phyloP scores from a whole-genome alignment of 2,113 vertebrate genomes.

The Chlamydotis undulata region DNA sequence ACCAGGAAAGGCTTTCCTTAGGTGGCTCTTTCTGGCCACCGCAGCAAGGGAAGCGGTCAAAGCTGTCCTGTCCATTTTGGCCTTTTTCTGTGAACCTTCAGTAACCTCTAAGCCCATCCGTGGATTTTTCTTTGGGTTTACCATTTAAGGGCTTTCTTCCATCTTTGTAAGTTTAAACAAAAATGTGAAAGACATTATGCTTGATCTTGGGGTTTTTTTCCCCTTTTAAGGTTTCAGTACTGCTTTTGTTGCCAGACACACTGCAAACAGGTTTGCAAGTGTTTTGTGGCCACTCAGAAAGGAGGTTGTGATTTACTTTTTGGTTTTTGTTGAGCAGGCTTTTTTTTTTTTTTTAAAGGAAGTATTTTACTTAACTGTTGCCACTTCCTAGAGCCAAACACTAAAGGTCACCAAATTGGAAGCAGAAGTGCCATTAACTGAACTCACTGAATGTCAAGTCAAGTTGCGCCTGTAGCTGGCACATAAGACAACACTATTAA shows the following conservation, averaged over 20 bases:
- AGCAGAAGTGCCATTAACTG: slow-evolving; percentile 76
- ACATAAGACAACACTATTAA: slow-evolving; percentile 49
- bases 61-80: not conserved
- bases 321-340: not conserved
- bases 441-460: slow-evolving; percentile 62
- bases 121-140: slow-evolving; percentile 33
- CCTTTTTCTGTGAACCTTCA: not conserved
- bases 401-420: slow-evolving; percentile 68
- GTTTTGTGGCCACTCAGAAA: not conserved
- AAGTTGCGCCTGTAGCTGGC: slow-evolving; percentile 55
- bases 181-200: slow-evolving; percentile 51
- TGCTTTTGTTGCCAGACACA: not conserved
- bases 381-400: slow-evolving; percentile 69
- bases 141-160: slow-evolving; percentile 60
- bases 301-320: not conserved
- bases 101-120: slow-evolving; percentile 3
- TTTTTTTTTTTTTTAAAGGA: not conserved
- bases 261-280: not conserved
- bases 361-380: slow-evolving; percentile 37
- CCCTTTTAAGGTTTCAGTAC: not conserved
- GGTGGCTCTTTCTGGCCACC: not conserved
- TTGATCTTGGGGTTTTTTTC: not conserved
- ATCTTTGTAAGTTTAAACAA: slow-evolving; percentile 22
- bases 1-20: slow-evolving; percentile 16
- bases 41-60: not conserved